Conservation (phyloP, 2,888 invertebrate genomes). For the Mesopsocus fuscifrons region DNA sequence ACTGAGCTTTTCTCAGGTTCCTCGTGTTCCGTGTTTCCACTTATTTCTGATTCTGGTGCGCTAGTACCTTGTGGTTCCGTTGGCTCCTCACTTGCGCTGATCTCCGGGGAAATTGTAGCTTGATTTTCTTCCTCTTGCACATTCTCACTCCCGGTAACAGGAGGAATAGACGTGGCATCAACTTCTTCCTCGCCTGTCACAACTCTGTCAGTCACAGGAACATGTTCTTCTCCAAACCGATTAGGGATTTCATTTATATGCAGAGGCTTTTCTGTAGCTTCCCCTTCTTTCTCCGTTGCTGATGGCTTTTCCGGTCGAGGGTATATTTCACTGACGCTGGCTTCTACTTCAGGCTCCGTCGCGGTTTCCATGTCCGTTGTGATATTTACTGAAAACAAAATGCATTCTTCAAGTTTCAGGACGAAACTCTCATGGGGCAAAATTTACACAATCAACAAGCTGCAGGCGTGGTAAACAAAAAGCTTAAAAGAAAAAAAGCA, state of each 20-base stretch:
- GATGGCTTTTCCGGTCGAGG: neutral
- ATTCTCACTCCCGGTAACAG: neutral
- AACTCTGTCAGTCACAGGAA: conserved; percentile 1
- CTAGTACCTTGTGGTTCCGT: no score
- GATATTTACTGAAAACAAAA: conserved; percentile 3
- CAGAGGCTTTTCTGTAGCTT: neutral
- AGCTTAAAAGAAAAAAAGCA: no score
- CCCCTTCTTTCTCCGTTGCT: neutral
- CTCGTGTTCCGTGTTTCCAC: no score
- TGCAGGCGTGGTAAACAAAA: no score
- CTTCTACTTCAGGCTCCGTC: conserved; percentile 2
- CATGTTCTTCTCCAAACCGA: neutral
- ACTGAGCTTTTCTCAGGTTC: no score
- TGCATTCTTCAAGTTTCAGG: neutral
- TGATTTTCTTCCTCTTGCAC: neutral
- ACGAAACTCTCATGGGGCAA: no score
- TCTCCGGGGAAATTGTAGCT: neutral
- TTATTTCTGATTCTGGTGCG: no score
- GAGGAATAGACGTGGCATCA: neutral
- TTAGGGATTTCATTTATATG: conserved; percentile 5
- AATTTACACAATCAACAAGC: no score
- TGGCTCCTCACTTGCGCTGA: neutral
- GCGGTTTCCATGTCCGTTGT: conserved; percentile 1
- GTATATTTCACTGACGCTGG: neutral
- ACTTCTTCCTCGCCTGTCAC: neutral